Base-by-base conservation (phyloP, 2,113 vertebrate genomes). In the Perca schrenkii region DNA sequence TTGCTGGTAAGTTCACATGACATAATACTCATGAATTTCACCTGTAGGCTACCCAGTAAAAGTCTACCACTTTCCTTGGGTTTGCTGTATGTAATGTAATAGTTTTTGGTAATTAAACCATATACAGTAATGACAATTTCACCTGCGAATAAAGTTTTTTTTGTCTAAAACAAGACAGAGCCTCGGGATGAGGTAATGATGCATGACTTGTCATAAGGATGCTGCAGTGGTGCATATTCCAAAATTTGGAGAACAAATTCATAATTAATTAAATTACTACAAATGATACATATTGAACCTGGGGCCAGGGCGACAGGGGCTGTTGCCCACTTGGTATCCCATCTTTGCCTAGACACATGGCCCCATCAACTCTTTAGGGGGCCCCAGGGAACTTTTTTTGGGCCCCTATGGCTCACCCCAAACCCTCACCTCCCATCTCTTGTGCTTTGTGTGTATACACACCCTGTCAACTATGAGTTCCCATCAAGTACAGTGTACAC, bases 231-330 rank as follows among this genome's bases (percentile, higher is more conserved):
- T 56, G 52, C 68, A 17, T 56, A 36, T 36, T 54, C 1, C 28
- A 40, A n/a, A 34, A 53, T 15, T 16, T 3, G 8, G 4, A 40
- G 34, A 25, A 17, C 14, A 31, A 60, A 49, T n/a, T 5, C 16
- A 2, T 25, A 61, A 10, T 25, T 1, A 31, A 54, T n/a, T 63
- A 15, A 11, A 72, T 65, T 8, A 46, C 22, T 8, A 28, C 54
- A 85, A 65, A 80, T 43, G 22, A 58, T 11, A 60, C 11, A 74
- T 49, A 63, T 22, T 74, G 21, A 50, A n/a, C 28, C 17, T 50
- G 57, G 22, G 22, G 16, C 40, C 56, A 31, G 12, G 14, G 16
- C 2, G 0, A 31, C 22, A 12, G 10, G 19, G 31, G 19, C 52
- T 22, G 10, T 68, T 68, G 31, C 67, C 50, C 28, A 16, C 13